Evolutionary conservation across 1,140 invertebrate species (phyloP).

Genomic region (Meteorus sp.): DNA sequence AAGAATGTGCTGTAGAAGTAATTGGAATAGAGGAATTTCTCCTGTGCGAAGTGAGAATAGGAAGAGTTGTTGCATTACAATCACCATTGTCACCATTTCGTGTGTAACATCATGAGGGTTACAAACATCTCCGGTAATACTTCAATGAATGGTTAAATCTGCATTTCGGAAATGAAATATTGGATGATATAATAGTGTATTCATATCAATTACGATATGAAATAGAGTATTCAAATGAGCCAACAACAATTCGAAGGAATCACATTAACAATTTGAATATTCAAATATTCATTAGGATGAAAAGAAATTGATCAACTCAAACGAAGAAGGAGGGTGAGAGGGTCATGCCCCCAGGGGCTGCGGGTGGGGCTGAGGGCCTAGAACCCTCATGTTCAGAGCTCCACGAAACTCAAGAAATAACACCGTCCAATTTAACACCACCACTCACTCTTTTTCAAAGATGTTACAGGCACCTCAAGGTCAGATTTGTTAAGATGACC

Average conservation of each 20-base stretch:
- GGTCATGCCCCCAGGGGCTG: conserved; percentile 56
- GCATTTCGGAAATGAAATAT: too few species aligned
- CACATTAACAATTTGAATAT: too few species aligned
- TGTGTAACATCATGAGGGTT: too few species aligned
- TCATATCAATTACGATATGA: too few species aligned
- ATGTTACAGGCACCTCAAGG: conserved; percentile 58
- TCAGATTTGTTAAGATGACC: conserved; percentile 39
- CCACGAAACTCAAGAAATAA: conserved; percentile 46
- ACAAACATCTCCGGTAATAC: too few species aligned
- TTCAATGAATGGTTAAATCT: too few species aligned
- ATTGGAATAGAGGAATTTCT: neutral
- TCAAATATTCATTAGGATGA: neutral
- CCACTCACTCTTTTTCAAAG: conserved; percentile 48
- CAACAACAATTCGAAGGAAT: too few species aligned
- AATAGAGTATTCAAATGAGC: too few species aligned
- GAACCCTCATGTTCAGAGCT: conserved; percentile 53
- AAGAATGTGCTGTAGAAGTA: neutral
- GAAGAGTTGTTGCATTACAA: too few species aligned
- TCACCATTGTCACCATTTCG: too few species aligned
- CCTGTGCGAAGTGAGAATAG: neutral
- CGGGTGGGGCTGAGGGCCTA: conserved; percentile 49
- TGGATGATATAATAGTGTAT: too few species aligned
- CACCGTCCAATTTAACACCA: conserved; percentile 41
- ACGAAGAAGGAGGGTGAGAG: conserved; percentile 27
- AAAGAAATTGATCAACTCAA: neutral